Base-by-base conservation (phyloP, 1,140 invertebrate genomes). In the Prorops nasuta region DNA sequence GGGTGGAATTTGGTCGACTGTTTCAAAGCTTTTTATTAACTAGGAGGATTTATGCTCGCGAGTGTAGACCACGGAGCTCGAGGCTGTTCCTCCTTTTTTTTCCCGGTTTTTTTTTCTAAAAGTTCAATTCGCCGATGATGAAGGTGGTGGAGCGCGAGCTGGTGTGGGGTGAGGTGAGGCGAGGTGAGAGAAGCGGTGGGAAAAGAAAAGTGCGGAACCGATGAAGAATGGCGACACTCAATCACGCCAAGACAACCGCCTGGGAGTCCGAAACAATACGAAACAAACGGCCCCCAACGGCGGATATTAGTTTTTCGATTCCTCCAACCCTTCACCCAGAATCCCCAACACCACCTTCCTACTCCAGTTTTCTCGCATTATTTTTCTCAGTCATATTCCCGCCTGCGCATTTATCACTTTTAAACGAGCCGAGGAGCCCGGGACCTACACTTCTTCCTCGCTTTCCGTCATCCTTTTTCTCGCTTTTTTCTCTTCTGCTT, bases 221-320 rank as follows among this genome's bases (percentile, higher is more conserved):
- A 69, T 72, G 61, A 74, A 69, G 64, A 69, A 72, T 71, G 62
- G 69, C 59, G 66, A 72, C 59, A 72, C 70, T 74, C 71, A 69
- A 74, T 74, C 72, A 74, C 60, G 58, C 57, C 60, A 57, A 67
- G 64, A 63, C 64, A 73, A 71, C 59, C 56, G 57, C 63, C 63
- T 57, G 60, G 44, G 53, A 49, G 63, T 61, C 64, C 69, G 63
- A 73, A 74, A 74, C 72, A 74, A 73, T 74, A 56, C 69, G 68
- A 74, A 73, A 74, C 71, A 73, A 74, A 74, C 70, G 68, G 67
- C 65, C 63, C 53, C 55, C 63, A 55, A 63, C 61, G 64, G 64
- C 72, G 71, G 71, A 74, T 74, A 74, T 74, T 74, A 74, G 69
- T 73, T 74, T 74, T 74, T 73, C 69, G 71, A 72, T 72, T 71